Evolutionary conservation across 37 sponge, comb jelly and placozoan genomes (phyloP), one percentile per base, ranked within the genome.

Genomic region (Haliclona indistincta): DNA sequence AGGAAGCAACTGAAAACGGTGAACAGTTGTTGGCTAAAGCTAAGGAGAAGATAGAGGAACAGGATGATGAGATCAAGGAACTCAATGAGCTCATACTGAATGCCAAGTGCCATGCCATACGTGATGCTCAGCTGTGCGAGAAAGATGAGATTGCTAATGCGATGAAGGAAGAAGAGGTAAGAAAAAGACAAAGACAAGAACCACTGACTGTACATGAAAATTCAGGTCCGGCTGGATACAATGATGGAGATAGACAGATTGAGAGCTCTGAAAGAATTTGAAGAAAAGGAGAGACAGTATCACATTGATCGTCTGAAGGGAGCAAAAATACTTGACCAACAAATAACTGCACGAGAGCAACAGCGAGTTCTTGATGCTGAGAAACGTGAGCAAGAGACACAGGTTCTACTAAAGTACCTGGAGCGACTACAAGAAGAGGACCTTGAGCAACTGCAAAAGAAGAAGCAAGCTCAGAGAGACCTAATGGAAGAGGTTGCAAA

Each of bases 31-130:
- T 80, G 35, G 72, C 73, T 26, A 80, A 89, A 47, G 96, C 99
- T 15, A 81, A 83, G 70, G 64, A 64, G 39, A 61, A 68, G 70
- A 53, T 93, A 75, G 83, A 80, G 38, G 99, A 98, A 67, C 96
- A 95, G 58, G 99, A 98, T 33, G 99, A 98, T 56, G 99, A 98
- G 71, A 95, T 98, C 51, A 98, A 98, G 82, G 88, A 93, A 73
- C 76, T 98, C 64, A 98, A 98, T 54, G 94, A 98, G 70, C 76
- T 81, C 47, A 95, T 98, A 54, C 85, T 95, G 43, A 95, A 98
- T 45, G 96, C 99, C 63, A 98, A 98, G 75, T 98, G 99, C 58
- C 96, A 98, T 76, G 95, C 99, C 66, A 98, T 98, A 64, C 53
- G 99, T 20, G 99, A 98, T 39, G 73, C 86, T n/a, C 99, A 98